Percentiles rank a stretch among this genome's conserved stretches.
Conservation (phyloP, 2,888 invertebrate genomes). For the Ormyrus pomaceus region DNA sequence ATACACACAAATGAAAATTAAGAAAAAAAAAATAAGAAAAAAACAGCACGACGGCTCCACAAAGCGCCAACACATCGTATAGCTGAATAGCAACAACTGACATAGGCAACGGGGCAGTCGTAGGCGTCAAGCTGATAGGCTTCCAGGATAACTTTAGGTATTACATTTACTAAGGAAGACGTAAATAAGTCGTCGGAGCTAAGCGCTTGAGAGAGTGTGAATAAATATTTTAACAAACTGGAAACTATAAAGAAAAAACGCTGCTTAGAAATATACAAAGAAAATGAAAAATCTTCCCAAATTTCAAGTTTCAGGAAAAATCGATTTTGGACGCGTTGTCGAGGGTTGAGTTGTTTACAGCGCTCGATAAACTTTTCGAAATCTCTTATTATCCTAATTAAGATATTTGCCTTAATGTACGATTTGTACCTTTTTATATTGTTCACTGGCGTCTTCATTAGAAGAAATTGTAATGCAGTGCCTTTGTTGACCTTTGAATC, state of each 20-base stretch:
- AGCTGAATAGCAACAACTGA: constrained; percentile 62
- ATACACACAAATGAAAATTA: constrained; percentile 56
- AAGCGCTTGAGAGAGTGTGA: constrained; percentile 70
- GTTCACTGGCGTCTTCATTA: constrained; percentile 55
- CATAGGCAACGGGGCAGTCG: constrained; percentile 65
- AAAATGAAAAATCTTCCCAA: constrained; percentile 69
- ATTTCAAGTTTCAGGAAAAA: constrained; percentile 57
- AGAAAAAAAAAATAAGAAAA: constrained; percentile 41
- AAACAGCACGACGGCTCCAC: constrained; percentile 61
- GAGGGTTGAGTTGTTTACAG: constrained; percentile 37
- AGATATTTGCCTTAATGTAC: constrained; percentile 56
- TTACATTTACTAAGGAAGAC: constrained; percentile 71
- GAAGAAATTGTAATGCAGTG: constrained; percentile 55
- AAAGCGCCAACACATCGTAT: constrained; percentile 64
- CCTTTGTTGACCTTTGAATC: constrained; percentile 57
- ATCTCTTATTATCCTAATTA: constrained; percentile 52
- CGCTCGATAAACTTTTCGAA: constrained; percentile 48
- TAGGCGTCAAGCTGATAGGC: constrained; percentile 73
- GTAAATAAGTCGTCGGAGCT: constrained; percentile 66
- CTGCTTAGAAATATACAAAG: constrained; percentile 73
- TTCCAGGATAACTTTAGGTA: constrained; percentile 75
- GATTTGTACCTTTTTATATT: constrained; percentile 57
- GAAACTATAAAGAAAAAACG: constrained; percentile 68
- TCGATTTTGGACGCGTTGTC: constrained; percentile 45
- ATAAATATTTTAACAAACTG: constrained; percentile 73